Percentiles rank a stretch among this genome's conserved stretches.
Evolutionary conservation across 2,797 vertebrate genomes (phyloP).

Genomic region (Pipistrellus pygmaeus): DNA sequence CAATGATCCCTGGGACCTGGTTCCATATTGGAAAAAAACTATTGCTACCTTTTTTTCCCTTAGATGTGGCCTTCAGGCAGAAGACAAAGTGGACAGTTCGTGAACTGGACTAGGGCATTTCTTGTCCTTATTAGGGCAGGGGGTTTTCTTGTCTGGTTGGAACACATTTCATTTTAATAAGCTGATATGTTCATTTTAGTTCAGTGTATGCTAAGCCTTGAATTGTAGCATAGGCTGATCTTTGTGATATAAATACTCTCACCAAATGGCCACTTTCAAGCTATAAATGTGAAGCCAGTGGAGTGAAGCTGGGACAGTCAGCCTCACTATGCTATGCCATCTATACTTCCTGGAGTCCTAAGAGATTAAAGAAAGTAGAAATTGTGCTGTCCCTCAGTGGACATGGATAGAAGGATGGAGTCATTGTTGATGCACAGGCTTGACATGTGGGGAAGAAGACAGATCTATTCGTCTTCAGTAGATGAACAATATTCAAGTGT

Average conservation of each 20-base stretch:
- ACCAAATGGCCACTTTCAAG: background rate
- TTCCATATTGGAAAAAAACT: constrained; percentile 15
- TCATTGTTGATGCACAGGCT: background rate
- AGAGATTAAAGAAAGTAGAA: background rate
- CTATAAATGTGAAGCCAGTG: background rate
- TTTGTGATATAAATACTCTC: background rate
- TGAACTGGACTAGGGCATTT: background rate
- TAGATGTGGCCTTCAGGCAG: background rate
- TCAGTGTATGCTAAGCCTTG: background rate
- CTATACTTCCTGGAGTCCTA: background rate
- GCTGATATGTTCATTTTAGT: background rate
- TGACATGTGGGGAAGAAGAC: background rate
- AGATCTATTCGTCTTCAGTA: background rate
- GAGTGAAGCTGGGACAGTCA: background rate
- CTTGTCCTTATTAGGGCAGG: background rate
- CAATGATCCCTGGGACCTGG: background rate
- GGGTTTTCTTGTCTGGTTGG: background rate
- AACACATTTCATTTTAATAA: background rate
- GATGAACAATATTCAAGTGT: background rate
- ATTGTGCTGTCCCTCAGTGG: background rate
- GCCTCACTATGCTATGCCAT: background rate
- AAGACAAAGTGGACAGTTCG: background rate
- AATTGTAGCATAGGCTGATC: background rate
- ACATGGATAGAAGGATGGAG: background rate
- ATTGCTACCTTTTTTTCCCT: constrained; percentile 3